Evolutionary conservation across 2,888 invertebrate genomes (phyloP).

Genomic region (Drosophila atripex): DNA sequence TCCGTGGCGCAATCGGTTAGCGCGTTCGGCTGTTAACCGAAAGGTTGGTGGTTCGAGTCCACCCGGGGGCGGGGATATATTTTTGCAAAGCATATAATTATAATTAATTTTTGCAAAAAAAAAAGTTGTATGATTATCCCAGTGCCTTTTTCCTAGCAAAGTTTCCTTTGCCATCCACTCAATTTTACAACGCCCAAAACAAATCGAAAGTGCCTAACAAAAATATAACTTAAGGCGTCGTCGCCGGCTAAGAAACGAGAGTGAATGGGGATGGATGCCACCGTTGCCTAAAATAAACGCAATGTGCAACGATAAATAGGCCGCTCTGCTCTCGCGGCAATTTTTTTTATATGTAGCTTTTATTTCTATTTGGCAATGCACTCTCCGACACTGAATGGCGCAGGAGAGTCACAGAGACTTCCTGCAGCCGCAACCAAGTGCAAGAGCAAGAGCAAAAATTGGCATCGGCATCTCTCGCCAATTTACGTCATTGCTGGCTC

Average conservation of each 20-base stretch:
- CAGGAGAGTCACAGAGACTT: constrained; percentile 9
- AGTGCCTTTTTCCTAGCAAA: no score
- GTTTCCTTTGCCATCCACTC: constrained; percentile 57
- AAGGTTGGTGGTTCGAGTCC: constrained; percentile 86
- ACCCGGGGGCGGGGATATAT: constrained; percentile 97
- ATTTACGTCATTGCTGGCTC: constrained; percentile 44
- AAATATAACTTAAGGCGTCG: constrained; percentile 12
- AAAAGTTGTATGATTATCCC: no score
- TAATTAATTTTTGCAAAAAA: no score
- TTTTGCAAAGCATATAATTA: no score
- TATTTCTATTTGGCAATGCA: constrained; percentile 29
- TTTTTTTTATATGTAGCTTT: background rate
- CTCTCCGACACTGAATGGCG: constrained; percentile 4
- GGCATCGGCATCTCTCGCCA: constrained; percentile 33
- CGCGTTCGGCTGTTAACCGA: constrained; percentile 48
- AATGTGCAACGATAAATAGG: constrained; percentile 69
- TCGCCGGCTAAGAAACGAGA: constrained; percentile 61
- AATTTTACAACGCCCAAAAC: constrained; percentile 75
- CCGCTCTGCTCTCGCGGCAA: constrained; percentile 48
- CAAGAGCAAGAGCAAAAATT: constrained; percentile 64
- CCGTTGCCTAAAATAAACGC: constrained; percentile 73
- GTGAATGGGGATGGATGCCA: constrained; percentile 62
- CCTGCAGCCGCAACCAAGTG: constrained; percentile 61
- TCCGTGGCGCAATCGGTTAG: constrained; percentile 51
- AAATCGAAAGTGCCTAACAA: constrained; percentile 33